phyloP scores from a whole-genome alignment of 2,113 vertebrate genomes.

The Pygoscelis antarcticus region DNA sequence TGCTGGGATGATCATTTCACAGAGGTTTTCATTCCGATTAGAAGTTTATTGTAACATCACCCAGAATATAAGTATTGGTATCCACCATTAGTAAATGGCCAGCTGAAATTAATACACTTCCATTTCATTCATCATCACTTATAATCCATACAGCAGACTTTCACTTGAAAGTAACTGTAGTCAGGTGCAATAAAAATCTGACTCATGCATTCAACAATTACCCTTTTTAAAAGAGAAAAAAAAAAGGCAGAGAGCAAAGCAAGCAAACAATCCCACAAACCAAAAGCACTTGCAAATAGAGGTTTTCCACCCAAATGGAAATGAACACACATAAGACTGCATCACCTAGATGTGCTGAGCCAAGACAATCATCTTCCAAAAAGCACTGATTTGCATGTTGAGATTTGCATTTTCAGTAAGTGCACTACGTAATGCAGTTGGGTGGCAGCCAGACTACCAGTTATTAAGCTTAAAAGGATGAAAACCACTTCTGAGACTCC shows the following conservation, averaged over 20 bases:
- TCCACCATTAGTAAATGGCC: neutral
- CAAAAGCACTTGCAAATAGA: neutral
- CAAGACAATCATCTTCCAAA: constrained; percentile 38
- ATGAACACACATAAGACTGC: neutral
- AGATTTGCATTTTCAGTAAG: constrained; percentile 56
- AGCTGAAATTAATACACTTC: neutral
- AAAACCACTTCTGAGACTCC: constrained; percentile 16
- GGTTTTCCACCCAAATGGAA: neutral
- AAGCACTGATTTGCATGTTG: constrained; percentile 22
- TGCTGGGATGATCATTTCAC: neutral
- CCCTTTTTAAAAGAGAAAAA: neutral
- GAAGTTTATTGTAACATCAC: neutral
- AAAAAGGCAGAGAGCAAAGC: neutral
- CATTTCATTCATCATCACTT: neutral
- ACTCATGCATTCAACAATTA: neutral
- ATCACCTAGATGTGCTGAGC: neutral
- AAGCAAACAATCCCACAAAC: neutral
- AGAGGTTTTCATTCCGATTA: neutral
- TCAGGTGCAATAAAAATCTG: constrained; percentile 18
- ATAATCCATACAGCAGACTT: neutral
- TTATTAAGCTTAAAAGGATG: constrained; percentile 40
- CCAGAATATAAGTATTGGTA: neutral
- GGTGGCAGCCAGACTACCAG: constrained; percentile 3
- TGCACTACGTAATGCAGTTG: constrained; percentile 34
- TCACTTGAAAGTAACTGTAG: neutral